Evolutionary conservation across 2,888 invertebrate genomes (phyloP).

Genomic region (Hipparchia sbordonii): DNA sequence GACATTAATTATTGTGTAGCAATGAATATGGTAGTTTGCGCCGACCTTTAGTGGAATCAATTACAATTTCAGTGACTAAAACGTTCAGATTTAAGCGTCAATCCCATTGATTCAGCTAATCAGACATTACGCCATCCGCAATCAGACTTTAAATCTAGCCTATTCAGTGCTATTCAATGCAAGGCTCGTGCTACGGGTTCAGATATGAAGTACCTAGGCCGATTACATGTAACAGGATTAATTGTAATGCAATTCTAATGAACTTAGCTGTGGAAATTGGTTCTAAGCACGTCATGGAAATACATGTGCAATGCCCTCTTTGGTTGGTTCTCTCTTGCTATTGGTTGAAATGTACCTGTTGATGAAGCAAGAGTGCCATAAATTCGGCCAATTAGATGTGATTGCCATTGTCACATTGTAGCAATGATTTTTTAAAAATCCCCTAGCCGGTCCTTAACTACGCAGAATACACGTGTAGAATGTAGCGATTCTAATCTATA

Average conservation of each 20-base stretch:
- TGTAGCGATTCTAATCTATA: too few species aligned
- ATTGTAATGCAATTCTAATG: conserved; percentile 9
- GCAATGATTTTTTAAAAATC: too few species aligned
- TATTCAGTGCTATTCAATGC: conserved; percentile 16
- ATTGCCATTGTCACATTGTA: too few species aligned
- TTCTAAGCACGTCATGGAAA: not conserved
- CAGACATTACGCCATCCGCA: conserved; percentile 26
- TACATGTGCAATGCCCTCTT: too few species aligned
- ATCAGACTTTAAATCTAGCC: conserved; percentile 18
- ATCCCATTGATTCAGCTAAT: conserved; percentile 27
- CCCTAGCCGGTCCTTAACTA: too few species aligned
- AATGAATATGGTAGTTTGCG: too few species aligned
- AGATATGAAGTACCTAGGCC: conserved; percentile 3
- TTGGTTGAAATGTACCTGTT: too few species aligned
- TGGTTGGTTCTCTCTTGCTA: too few species aligned
- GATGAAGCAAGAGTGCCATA: too few species aligned
- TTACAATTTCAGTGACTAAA: conserved; percentile 23
- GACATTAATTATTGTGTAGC: too few species aligned
- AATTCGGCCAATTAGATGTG: too few species aligned
- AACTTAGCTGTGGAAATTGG: not conserved
- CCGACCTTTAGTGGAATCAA: conserved; percentile 3
- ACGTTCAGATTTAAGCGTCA: conserved; percentile 20
- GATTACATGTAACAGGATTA: conserved; percentile 11
- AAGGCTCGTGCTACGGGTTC: conserved; percentile 5
- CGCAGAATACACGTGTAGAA: too few species aligned